Conservation (phyloP, 2,888 invertebrate genomes). For the Geophilus truncorum region DNA sequence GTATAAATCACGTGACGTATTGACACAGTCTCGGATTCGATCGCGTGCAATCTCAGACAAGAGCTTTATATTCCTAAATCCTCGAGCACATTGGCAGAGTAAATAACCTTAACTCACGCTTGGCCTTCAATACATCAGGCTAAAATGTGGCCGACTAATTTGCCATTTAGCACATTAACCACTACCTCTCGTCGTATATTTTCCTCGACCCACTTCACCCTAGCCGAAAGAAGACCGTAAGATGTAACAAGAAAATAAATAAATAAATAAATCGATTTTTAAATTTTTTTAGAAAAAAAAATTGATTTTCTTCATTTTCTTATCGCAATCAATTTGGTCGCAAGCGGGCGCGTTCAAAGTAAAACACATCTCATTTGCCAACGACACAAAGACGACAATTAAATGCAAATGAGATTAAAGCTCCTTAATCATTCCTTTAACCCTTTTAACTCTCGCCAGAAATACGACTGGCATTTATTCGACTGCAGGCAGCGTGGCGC, state of each 20-base stretch:
- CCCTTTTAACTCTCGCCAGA: neutral
- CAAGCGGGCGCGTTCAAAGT: too few relatives aligned
- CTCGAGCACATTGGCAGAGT: constrained; percentile 17
- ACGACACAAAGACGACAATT: neutral
- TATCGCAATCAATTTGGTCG: too few relatives aligned
- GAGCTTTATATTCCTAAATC: constrained; percentile 27
- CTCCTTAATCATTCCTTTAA: neutral
- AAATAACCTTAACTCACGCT: constrained; percentile 21
- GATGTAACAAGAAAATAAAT: too few relatives aligned
- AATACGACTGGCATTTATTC: neutral
- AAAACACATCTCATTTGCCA: neutral
- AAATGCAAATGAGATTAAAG: neutral
- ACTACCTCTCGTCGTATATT: neutral
- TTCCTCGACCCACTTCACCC: neutral
- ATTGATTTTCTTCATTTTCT: too few relatives aligned
- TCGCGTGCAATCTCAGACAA: constrained; percentile 14
- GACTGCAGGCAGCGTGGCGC: neutral
- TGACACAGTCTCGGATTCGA: constrained; percentile 20
- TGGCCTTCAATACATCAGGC: constrained; percentile 13
- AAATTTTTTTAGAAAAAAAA: too few relatives aligned
- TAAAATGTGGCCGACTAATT: constrained; percentile 3
- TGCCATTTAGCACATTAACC: constrained; percentile 23
- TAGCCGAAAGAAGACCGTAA: too few relatives aligned
- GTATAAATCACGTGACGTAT: constrained; percentile 14
- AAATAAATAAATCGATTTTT: too few relatives aligned